Base-by-base conservation (phyloP, 2,888 invertebrate genomes). In the Dasypogon diadema region DNA sequence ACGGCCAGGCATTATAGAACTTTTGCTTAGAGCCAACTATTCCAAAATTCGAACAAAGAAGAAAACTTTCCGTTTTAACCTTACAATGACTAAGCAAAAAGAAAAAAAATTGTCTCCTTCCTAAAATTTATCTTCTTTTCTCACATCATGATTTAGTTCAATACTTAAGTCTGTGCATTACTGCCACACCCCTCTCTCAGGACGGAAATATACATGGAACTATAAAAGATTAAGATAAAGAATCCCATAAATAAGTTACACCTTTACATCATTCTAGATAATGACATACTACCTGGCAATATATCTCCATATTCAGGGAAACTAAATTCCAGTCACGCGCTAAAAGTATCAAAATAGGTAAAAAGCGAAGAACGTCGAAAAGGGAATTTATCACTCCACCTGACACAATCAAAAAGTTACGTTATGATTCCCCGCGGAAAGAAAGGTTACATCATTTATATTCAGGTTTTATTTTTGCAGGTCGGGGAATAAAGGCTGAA, bases 241-340 rank as follows among this genome's bases (percentile, higher is more conserved):
- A 58, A 26, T 37, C 60, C 60, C 18, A 60, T 37, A 60, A 60
- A 60, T 60, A 60, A 58, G 58, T 16, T 12, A 60, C 37, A 60
- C 60, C 10, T 37, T 18, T 26, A 60, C 37, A 37, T 12, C 2
- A 18, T 60, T 34, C 34, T 12, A 42, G 42, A 42, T 42, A 42
- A 42, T 42, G 12, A 42, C 10, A 42, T 42, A 42, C 12, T 12
- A 6, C 42, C 12, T 12, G 30, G 37, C 2, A 34, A 10, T 8
- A 34, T 18, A 30, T 60, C 34, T 18, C 34, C 2, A 1, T 34
- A 14, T 30, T 34, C 2, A 4, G 12, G 30, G 5, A 34, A 60
- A 12, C 18, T 18, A 26, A 18, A 34, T 60, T 60, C n/a, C 18
- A 16, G 37, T 18, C 60, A 60, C 60, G 60, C 37, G 10, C 21